Percentiles rank a stretch among this genome's conserved stretches.
Evolutionary conservation across 1,140 invertebrate species (phyloP).

Genomic region (Drosophila baimaii): DNA sequence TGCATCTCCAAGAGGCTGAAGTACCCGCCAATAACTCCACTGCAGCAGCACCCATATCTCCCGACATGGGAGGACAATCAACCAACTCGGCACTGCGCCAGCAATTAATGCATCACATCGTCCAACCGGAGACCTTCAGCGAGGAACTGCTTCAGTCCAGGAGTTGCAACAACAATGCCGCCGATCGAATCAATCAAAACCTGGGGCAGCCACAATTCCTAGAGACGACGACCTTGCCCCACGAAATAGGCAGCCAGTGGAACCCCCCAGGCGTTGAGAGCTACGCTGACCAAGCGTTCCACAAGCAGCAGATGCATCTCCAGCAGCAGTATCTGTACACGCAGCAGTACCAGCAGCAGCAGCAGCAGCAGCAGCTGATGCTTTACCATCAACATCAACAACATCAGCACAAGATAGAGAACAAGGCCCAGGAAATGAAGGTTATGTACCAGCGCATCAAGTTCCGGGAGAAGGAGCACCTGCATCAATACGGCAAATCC

Average conservation of each 20-base stretch:
- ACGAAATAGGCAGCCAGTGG: conserved; percentile 20
- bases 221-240: neutral
- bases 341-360: conserved; percentile 1
- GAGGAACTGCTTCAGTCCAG: neutral
- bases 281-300: neutral
- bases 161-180: conserved; percentile 25
- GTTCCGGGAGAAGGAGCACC: conserved; percentile 49
- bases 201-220: conserved; percentile 4
- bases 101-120: conserved; percentile 37
- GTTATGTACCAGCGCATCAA: conserved; percentile 44
- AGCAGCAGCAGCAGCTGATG: conserved; percentile 16
- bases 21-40: neutral
- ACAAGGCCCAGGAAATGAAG: conserved; percentile 52
- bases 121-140: conserved; percentile 12
- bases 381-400: conserved; percentile 44
- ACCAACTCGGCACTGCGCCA: conserved; percentile 7
- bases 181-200: conserved; percentile 26
- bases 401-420: conserved; percentile 15
- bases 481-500: conserved; percentile 24
- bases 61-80: neutral
- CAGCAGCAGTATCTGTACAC: conserved; percentile 18
- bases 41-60: neutral
- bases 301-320: conserved; percentile 2
- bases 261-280: neutral
- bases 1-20: neutral